phyloP scores from a whole-genome alignment of 2,888 invertebrate species.

The Archips xylosteana region DNA sequence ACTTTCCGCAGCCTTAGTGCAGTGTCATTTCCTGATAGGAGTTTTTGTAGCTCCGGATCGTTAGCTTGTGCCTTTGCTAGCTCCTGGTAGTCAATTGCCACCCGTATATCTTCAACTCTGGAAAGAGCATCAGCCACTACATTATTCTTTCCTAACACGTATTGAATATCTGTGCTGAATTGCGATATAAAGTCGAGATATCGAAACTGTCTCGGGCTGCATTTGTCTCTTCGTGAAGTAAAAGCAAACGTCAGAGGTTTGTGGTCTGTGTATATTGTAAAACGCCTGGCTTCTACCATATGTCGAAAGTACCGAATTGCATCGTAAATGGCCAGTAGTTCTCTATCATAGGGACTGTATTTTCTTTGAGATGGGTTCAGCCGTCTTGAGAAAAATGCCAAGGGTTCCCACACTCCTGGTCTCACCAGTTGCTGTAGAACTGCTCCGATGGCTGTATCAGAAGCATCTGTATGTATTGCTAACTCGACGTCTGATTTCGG shows the following conservation, averaged over 20 bases:
- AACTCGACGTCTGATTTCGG: no score
- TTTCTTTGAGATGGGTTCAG: constrained; percentile 54
- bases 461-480: no score
- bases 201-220: constrained; percentile 42
- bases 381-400: constrained; percentile 61
- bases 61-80: constrained; percentile 25
- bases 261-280: constrained; percentile 47
- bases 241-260: constrained; percentile 55
- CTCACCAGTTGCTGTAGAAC: constrained; percentile 54
- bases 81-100: not conserved
- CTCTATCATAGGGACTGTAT: constrained; percentile 62
- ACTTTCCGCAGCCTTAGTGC: not conserved
- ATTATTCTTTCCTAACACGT: constrained; percentile 37
- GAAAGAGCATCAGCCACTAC: constrained; percentile 47
- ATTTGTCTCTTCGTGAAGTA: constrained; percentile 43
- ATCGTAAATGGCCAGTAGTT: constrained; percentile 61
- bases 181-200: constrained; percentile 45
- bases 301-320: constrained; percentile 58
- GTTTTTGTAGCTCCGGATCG: constrained; percentile 14
- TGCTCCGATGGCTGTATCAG: no score
- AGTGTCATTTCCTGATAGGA: not conserved
- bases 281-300: constrained; percentile 58
- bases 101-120: constrained; percentile 46
- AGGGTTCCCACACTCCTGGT: constrained; percentile 52
- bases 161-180: constrained; percentile 40